Percentiles rank a stretch among this genome's conserved stretches.
These are phyloP conservation scores for Forbesichthys agassizii DNA, from an alignment of 2,113 vertebrate species.

Conservation along the genomic window DNA sequence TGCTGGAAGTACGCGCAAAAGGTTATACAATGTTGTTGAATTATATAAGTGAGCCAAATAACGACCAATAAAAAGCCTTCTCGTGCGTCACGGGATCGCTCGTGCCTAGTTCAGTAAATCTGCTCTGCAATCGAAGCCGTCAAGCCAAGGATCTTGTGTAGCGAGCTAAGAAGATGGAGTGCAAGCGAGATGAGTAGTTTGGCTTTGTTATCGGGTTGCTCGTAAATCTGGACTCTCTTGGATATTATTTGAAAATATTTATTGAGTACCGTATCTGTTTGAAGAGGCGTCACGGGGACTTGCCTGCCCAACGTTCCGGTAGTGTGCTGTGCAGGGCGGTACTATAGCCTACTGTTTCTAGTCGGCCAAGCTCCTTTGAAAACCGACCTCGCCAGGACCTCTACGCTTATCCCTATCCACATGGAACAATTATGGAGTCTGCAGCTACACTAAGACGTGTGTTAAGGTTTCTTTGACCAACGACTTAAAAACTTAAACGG, in stretches of 20 bases:
- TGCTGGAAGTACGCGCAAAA: not conserved
- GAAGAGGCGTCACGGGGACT: too few species aligned
- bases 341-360: too few species aligned
- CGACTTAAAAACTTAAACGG: too few species aligned
- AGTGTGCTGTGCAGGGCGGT: too few species aligned
- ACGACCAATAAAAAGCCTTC: slow-evolving; percentile 37
- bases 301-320: too few species aligned
- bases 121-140: slow-evolving; percentile 18
- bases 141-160: slow-evolving; percentile 21
- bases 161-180: slow-evolving; percentile 30
- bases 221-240: not conserved
- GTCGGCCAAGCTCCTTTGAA: too few species aligned
- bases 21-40: slow-evolving; percentile 69
- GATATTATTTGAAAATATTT: not conserved
- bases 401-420: too few species aligned
- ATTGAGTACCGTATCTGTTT: not conserved
- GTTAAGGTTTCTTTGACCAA: too few species aligned
- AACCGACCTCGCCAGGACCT: too few species aligned
- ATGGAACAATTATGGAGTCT: too few species aligned
- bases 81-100: slow-evolving; percentile 42
- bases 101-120: slow-evolving; percentile 14
- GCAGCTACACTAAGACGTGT: too few species aligned
- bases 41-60: slow-evolving; percentile 78
- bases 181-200: not conserved
- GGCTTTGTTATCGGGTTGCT: not conserved